phyloP scores from a whole-genome alignment of 2,797 vertebrate species.

The Acanthis flammea region DNA sequence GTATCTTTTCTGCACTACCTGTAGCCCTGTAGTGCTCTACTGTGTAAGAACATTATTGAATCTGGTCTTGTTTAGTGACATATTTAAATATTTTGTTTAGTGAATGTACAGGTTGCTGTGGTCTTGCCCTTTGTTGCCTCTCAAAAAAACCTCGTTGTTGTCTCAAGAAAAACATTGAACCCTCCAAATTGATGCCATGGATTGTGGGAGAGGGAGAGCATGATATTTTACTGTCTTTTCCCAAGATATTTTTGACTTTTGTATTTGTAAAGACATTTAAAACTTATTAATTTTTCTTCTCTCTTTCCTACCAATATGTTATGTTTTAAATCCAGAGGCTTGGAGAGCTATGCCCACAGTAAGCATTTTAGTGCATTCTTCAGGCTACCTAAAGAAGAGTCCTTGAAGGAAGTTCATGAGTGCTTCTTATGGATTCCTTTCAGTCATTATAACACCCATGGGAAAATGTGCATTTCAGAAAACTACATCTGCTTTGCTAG shows the following conservation, averaged over 20 bases:
- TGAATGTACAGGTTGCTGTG: not conserved
- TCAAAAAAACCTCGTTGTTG: not conserved
- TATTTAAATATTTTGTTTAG: not conserved
- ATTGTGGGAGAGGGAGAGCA: not conserved
- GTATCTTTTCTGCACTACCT: not conserved
- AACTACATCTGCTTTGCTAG: slow-evolving; percentile 95
- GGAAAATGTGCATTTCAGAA: slow-evolving; percentile 94
- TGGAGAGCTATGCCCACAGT: slow-evolving; percentile 90
- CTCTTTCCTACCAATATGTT: not conserved
- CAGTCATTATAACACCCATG: slow-evolving; percentile 87
- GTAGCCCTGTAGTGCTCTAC: not conserved
- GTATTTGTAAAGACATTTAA: not conserved
- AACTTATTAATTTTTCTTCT: not conserved
- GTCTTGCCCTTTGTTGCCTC: not conserved
- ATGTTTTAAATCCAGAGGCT: slow-evolving; percentile 79
- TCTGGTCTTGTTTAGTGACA: not conserved
- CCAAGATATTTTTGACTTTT: not conserved
- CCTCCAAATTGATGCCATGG: rapidly evolving
- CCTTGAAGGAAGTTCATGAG: slow-evolving; percentile 90
- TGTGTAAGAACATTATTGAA: not conserved
- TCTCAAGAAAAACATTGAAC: not conserved
- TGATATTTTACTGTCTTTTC: not conserved
- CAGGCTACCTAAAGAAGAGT: slow-evolving; percentile 90
- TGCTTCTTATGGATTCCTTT: slow-evolving; percentile 95
- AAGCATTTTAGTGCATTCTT: slow-evolving; percentile 91